phyloP scores from a whole-genome alignment of 2,113 vertebrate species.

The Amazona guildingii region DNA sequence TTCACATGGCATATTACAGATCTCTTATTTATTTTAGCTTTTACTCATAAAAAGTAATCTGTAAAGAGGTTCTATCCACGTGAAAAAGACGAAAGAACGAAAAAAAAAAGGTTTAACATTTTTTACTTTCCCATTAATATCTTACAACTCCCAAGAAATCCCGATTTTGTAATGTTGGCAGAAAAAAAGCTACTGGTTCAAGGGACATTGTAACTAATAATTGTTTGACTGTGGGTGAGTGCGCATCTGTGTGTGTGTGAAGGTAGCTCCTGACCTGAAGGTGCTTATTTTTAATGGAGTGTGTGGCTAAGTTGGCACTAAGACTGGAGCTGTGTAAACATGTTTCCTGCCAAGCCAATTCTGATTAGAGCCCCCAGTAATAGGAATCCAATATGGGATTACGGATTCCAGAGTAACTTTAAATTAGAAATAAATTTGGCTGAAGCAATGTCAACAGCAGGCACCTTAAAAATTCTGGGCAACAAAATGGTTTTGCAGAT shows the following conservation, averaged over 20 bases:
- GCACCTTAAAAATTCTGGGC: neutral
- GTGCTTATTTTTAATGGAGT: neutral
- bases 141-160: neutral
- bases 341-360: neutral
- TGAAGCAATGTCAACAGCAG: neutral
- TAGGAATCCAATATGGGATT: slow-evolving; percentile 12
- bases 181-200: neutral
- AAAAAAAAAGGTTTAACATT: neutral
- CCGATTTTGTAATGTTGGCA: neutral
- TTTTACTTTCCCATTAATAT: neutral
- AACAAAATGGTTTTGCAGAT: neutral
- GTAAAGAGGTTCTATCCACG: neutral
- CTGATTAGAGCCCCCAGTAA: neutral
- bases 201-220: too few relatives aligned
- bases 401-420: neutral
- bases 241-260: neutral
- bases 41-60: neutral
- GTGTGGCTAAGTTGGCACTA: neutral
- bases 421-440: slow-evolving; percentile 8
- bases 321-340: neutral
- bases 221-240: neutral
- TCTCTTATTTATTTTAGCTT: neutral
- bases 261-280: neutral
- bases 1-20: neutral
- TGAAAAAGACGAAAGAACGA: neutral